Evolutionary conservation across 2,797 vertebrate genomes (phyloP).

Genomic region (Jordanella pulchra): DNA sequence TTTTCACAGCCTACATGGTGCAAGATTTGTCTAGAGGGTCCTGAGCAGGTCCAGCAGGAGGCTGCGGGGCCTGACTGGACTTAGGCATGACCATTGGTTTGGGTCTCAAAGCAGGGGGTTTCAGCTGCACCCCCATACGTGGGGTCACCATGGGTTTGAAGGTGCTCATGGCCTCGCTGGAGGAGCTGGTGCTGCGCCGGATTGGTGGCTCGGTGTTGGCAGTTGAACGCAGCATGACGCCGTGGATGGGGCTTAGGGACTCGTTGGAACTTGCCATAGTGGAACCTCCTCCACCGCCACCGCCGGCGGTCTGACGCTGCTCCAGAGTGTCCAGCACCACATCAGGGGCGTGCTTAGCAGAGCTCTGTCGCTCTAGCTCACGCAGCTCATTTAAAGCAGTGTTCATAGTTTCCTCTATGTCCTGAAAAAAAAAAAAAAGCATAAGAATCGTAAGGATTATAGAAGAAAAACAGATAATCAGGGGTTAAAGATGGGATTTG

Average conservation of each 20-base stretch:
- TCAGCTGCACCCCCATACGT: slow-evolving; percentile 96
- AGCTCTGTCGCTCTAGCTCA: slow-evolving; percentile 96
- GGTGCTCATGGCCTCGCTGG: slow-evolving; percentile 94
- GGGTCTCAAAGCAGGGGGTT: slow-evolving; percentile 94
- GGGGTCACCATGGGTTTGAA: slow-evolving; percentile 94
- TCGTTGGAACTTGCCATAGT: slow-evolving; percentile 82
- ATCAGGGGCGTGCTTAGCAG: slow-evolving; percentile 93
- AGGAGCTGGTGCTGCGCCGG: slow-evolving; percentile 90
- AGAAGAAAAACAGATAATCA: background rate
- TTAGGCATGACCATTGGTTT: slow-evolving; percentile 95
- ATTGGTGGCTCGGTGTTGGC: slow-evolving; percentile 84
- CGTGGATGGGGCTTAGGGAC: slow-evolving; percentile 83
- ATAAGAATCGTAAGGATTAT: background rate
- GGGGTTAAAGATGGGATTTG: background rate
- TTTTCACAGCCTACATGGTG: slow-evolving; percentile 87
- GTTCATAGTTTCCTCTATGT: slow-evolving; percentile 99
- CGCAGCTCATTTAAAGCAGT: slow-evolving; percentile 95
- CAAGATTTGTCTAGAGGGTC: slow-evolving; percentile 95
- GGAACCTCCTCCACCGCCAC: slow-evolving; percentile 79
- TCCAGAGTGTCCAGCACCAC: slow-evolving; percentile 99
- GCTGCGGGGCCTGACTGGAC: slow-evolving; percentile 74
- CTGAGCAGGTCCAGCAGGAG: slow-evolving; percentile 77
- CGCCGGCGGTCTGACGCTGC: slow-evolving; percentile 85
- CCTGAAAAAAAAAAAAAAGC: slow-evolving; percentile 75
- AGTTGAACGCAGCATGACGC: slow-evolving; percentile 72